These are phyloP conservation scores for Campoletis raptor DNA, from an alignment of 2,888 invertebrate species.

Conservation along the genomic window DNA sequence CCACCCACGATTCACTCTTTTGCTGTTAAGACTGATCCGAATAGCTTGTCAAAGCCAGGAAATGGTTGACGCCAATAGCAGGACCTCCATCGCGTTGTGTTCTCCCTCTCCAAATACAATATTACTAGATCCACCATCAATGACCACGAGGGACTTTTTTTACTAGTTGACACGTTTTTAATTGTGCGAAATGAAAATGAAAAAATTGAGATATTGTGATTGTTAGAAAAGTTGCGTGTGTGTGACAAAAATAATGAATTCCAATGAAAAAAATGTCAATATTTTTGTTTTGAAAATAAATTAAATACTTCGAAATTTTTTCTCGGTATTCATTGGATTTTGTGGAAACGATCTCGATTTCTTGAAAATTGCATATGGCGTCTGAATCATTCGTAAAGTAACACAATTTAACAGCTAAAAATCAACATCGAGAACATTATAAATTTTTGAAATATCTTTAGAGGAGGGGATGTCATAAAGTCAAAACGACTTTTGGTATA, in stretches of 20 bases:
- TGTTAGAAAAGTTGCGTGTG: background rate
- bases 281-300: background rate
- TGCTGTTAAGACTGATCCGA: slow-evolving; percentile 60
- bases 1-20: slow-evolving; percentile 47
- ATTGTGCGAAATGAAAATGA: background rate
- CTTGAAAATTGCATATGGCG: background rate
- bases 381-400: background rate
- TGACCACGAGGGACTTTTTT: slow-evolving; percentile 8
- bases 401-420: background rate
- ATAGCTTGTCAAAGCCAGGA: slow-evolving; percentile 67
- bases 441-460: slow-evolving; percentile 10
- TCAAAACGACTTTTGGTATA: slow-evolving; percentile 14
- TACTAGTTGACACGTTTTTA: slow-evolving; percentile 4
- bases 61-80: slow-evolving; percentile 67
- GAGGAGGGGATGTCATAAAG: slow-evolving; percentile 7
- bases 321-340: background rate
- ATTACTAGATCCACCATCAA: slow-evolving; percentile 25
- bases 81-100: slow-evolving; percentile 38
- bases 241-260: background rate
- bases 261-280: background rate
- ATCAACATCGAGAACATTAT: background rate
- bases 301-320: background rate
- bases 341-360: background rate
- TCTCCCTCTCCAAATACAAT: slow-evolving; percentile 30
- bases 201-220: background rate